phyloP scores from a whole-genome alignment of 2,113 vertebrate species.

The Rhinolophus ferrumequinum region DNA sequence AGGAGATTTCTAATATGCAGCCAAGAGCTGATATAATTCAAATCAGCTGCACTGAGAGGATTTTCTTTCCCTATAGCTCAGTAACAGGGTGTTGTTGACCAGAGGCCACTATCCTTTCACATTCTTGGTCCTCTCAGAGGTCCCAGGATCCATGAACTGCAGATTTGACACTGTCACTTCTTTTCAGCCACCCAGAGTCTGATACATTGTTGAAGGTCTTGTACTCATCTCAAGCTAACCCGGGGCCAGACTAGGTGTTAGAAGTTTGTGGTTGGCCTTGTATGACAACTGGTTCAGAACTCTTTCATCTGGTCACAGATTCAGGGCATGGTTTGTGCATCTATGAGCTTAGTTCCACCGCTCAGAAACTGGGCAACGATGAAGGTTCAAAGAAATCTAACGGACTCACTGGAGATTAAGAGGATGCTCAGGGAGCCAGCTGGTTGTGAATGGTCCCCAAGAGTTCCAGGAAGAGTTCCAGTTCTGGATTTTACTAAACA shows the following conservation, averaged over 20 bases:
- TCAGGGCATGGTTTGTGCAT: neutral
- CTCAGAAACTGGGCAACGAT: neutral
- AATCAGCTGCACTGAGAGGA: neutral
- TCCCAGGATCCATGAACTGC: neutral
- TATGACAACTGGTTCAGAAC: neutral
- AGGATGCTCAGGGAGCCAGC: neutral
- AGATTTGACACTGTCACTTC: neutral
- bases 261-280: neutral
- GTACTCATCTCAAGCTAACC: neutral
- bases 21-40: neutral
- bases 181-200: neutral
- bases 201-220: neutral
- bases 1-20: constrained; percentile 3
- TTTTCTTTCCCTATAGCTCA: neutral
- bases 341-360: neutral
- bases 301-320: neutral
- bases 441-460: neutral
- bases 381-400: neutral
- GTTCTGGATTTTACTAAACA: neutral
- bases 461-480: neutral
- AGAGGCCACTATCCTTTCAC: neutral
- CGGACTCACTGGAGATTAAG: neutral
- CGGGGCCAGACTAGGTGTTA: neutral
- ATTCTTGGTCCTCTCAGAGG: neutral
- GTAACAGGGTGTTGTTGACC: neutral